Base-by-base conservation (phyloP, 2,797 vertebrate genomes). In the Oreortyx pictus region DNA sequence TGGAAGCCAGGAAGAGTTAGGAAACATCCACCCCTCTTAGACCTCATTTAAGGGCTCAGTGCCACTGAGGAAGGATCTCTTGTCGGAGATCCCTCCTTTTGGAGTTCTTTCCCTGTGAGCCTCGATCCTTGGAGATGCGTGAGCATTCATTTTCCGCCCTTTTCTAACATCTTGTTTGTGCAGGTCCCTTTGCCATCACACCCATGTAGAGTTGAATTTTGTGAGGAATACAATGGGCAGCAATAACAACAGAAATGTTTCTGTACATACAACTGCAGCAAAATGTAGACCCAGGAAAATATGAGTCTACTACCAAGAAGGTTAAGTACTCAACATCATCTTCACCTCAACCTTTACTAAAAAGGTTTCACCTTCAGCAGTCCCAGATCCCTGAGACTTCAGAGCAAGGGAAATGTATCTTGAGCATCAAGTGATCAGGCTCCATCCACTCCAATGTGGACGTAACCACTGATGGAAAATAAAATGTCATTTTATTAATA, bases 321-420 rank as follows among this genome's bases (percentile, higher is more conserved):
- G 24, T 39, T 12, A 61, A 1, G 1, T 33, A 65, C 16, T 62
- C 16, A 13, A 22, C 35, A 24, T 29, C 6, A 35, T 57, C 67
- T 35, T 52, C 29, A 64, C 15, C 4, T 44, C 57, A n/a, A 1
- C 2, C 8, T 79, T 59, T 61, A 43, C 67, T 35, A 15, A 43
- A 7, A 50, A 2, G 5, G 64, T 43, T 11, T 47, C 20, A 11
- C n/a, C n/a, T 70, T 73, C 8, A 25, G 47, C 68, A 66, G 46
- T 2, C 11, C n/a, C 52, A 77, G 25, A 9, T 54, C 37, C n/a
- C 9, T 2, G 0, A 18, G 16, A 77, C 0, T 4, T 5, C 12
- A 11, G 31, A 71, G 77, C 18, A 74, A 67, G 31, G 3, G 35
- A 88, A 81, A 81, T 1, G 6, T 24, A 0, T 4, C 18, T 14